Percentiles rank a stretch among this genome's conserved stretches.
phyloP scores from a whole-genome alignment of 2,797 vertebrate species.

The Ispidina lecontei region DNA sequence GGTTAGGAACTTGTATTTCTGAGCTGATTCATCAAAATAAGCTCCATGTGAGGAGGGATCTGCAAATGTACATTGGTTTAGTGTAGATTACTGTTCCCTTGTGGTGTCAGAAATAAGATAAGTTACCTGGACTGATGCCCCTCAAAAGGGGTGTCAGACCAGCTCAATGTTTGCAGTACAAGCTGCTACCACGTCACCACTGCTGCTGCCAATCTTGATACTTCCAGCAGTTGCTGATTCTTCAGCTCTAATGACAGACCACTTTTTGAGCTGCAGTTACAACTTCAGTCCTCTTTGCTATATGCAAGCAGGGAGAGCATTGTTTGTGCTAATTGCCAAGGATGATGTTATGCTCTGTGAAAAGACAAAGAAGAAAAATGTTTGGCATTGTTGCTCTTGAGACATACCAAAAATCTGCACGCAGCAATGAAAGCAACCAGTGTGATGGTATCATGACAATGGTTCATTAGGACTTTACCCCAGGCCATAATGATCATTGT shows the following conservation, averaged over 20 bases:
- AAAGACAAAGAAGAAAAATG: slow-evolving; percentile 3
- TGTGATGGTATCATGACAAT: slow-evolving; percentile 24
- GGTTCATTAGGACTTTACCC: slow-evolving; percentile 9
- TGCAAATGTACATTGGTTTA: accelerated
- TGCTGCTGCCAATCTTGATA: background rate
- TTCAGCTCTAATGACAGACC: background rate
- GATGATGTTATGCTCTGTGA: slow-evolving; percentile 29
- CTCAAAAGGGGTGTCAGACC: background rate
- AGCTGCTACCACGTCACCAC: background rate
- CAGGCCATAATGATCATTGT: background rate
- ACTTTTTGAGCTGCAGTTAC: background rate
- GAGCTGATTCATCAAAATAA: background rate
- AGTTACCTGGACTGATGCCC: background rate
- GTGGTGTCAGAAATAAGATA: background rate
- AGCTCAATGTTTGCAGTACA: accelerated
- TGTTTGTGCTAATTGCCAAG: slow-evolving; percentile 16
- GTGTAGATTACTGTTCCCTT: accelerated
- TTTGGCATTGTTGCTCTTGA: background rate
- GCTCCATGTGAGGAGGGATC: accelerated
- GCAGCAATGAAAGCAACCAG: background rate
- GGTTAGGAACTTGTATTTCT: background rate
- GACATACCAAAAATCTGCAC: background rate
- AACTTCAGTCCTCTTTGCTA: background rate
- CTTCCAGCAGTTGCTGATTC: background rate
- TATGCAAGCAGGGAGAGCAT: background rate